Evolutionary conservation across 1,140 invertebrate genomes (phyloP), one percentile per base, ranked within the genome.

Genomic region (Brevipalpus yothersi): DNA sequence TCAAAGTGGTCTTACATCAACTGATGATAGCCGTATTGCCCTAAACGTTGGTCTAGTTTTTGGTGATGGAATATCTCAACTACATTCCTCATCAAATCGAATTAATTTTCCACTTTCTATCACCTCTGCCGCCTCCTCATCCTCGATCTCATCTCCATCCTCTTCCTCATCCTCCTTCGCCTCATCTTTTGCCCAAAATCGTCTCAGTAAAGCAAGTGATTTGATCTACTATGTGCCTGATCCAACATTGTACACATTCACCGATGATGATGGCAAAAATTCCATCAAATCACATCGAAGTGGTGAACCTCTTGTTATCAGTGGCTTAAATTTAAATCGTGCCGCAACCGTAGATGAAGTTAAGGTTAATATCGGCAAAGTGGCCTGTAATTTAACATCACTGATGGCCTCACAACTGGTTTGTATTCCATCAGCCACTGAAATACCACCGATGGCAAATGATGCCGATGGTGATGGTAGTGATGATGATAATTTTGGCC

Each of bases 221-320:
- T 81, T 82, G 42, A 75, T 97, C 66, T 73, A 84, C 0, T 95
- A 94, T 72, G 83, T 88, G 15, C 81, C 87, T 59, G 91, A 98
- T 77, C 93, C 93, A 0, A 81, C 82, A 64, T 88, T 94, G 68
- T 65, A 78, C 84, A 58, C 94, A 94, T 71, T 80, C 82, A 21
- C 76, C 89, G 3, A 93, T 94, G 70, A 76, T 31, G 31, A 31
- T 31, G 31, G 31, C 31, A 31, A 31, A 31, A 5, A 31, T 31
- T 31, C 31, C 31, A 31, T 31, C 31, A 31, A 31, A 31, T 31
- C 31, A 31, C 31, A 84, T 0, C 90, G 92, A 67, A 91, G 93
- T 69, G 90, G 88, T 41, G 92, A 96, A 70, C 85, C 87, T 4
- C 72, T 97, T 49, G 90, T 96, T 1, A 92, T 97, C 65, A 88